Conservation (phyloP, 2,113 vertebrate species). For the Apistogramma diplotaenia region DNA sequence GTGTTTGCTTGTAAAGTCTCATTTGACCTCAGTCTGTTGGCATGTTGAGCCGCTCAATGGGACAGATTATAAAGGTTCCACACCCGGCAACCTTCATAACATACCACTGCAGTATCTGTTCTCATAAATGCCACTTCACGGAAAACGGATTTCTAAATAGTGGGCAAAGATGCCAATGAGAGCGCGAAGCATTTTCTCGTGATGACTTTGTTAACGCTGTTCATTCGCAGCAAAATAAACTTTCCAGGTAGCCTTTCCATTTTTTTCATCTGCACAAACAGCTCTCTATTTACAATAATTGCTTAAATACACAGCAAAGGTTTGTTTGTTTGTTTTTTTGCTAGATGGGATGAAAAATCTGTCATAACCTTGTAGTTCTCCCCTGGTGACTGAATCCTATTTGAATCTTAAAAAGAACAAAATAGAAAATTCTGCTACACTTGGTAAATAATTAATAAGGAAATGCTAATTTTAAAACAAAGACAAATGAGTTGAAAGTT, state of each 20-base stretch:
- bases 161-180: not conserved
- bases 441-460: slow-evolving; percentile 60
- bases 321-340: slow-evolving; percentile 15
- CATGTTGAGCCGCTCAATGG: slow-evolving; percentile 59
- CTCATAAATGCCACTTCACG: slow-evolving; percentile 24
- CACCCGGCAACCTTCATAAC: slow-evolving; percentile 10
- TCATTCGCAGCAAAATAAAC: slow-evolving; percentile 1
- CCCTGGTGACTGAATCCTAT: slow-evolving; percentile 46
- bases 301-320: slow-evolving; percentile 41
- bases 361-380: slow-evolving; percentile 44
- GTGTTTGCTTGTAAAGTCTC: slow-evolving; percentile 51
- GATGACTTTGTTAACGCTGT: not conserved
- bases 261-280: slow-evolving; percentile 5
- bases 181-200: not conserved
- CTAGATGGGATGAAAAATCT: slow-evolving; percentile 28
- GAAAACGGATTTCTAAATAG: not conserved
- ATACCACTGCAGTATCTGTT: slow-evolving; percentile 17
- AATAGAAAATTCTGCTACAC: slow-evolving; percentile 17
- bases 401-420: slow-evolving; percentile 55
- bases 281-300: slow-evolving; percentile 28
- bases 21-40: slow-evolving; percentile 62
- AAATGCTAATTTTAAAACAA: slow-evolving; percentile 45
- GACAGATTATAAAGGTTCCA: slow-evolving; percentile 52
- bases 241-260: slow-evolving; percentile 5
- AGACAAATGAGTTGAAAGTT: slow-evolving; percentile 36